Conservation (phyloP, 2,888 invertebrate species). For the Omphaloscelis lunosa region DNA sequence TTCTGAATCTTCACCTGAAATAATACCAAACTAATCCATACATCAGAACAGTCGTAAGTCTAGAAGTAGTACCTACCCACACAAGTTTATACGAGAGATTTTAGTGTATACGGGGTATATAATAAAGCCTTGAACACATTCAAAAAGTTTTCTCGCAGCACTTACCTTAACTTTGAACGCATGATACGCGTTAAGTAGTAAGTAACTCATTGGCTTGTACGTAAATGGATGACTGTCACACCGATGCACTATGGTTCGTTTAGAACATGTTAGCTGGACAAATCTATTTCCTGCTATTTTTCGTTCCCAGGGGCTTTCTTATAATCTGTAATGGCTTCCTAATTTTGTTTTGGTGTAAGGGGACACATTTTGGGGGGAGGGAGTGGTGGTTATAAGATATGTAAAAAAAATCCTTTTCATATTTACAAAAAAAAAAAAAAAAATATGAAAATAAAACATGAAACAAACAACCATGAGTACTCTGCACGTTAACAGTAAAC, state of each 20-base stretch:
- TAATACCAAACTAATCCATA: slow-evolving; percentile 39
- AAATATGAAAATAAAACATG: too few species aligned
- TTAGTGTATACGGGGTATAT: slow-evolving; percentile 63
- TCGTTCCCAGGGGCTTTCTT: too few species aligned
- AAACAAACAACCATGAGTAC: too few species aligned
- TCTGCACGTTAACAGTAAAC: too few species aligned
- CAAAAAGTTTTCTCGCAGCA: slow-evolving; percentile 67
- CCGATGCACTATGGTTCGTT: slow-evolving; percentile 28
- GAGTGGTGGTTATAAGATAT: too few species aligned
- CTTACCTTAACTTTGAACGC: slow-evolving; percentile 70
- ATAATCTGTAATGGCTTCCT: too few species aligned
- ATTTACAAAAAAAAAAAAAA: too few species aligned
- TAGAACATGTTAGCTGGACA: too few species aligned
- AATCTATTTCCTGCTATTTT: too few species aligned
- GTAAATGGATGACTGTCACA: slow-evolving; percentile 57
- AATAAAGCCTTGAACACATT: slow-evolving; percentile 67
- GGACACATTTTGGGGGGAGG: too few species aligned
- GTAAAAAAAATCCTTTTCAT: too few species aligned
- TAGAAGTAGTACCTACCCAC: slow-evolving; percentile 24
- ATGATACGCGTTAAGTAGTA: slow-evolving; percentile 70
- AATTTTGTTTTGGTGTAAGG: too few species aligned
- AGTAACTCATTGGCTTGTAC: slow-evolving; percentile 71
- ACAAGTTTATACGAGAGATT: slow-evolving; percentile 62
- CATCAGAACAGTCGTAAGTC: slow-evolving; percentile 54
- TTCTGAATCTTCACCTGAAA: background rate